These are phyloP conservation scores for Sitobion miscanthi DNA, from an alignment of 1,140 invertebrate genomes.

Conservation along the genomic window DNA sequence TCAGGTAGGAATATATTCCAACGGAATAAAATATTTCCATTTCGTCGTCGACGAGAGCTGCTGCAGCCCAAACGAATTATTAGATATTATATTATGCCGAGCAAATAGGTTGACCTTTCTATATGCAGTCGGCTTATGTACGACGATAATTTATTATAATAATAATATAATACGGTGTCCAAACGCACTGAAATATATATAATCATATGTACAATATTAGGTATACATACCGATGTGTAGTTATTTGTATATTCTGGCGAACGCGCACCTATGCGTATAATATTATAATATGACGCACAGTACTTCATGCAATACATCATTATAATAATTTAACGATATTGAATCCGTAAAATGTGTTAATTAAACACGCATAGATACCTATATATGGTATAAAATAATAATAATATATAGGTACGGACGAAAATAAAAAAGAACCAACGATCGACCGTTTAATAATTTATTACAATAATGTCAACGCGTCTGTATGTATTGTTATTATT, in stretches of 20 bases:
- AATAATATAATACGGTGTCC: not conserved
- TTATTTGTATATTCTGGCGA: not conserved
- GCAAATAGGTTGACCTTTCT: not conserved
- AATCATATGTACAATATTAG: not conserved
- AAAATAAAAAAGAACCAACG: not conserved
- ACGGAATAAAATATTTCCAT: not conserved
- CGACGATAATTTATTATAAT: not conserved
- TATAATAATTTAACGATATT: slow-evolving; percentile 2
- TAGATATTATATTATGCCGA: not conserved
- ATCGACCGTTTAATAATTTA: not conserved
- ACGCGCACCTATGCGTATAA: not conserved
- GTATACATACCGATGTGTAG: not conserved
- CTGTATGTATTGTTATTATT: not conserved
- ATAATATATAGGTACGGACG: not conserved
- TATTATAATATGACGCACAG: too few species aligned
- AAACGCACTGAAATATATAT: not conserved
- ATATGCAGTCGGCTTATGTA: not conserved
- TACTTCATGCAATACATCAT: not conserved
- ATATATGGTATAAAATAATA: too few species aligned
- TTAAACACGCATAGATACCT: not conserved
- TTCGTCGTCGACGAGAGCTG: not conserved
- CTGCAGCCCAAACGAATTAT: not conserved
- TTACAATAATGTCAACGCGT: not conserved
- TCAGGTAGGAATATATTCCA: not conserved
- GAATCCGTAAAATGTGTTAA: not conserved